These are phyloP conservation scores for Mixornis gularis DNA, from an alignment of 2,113 vertebrate species.

Conservation along the genomic window DNA sequence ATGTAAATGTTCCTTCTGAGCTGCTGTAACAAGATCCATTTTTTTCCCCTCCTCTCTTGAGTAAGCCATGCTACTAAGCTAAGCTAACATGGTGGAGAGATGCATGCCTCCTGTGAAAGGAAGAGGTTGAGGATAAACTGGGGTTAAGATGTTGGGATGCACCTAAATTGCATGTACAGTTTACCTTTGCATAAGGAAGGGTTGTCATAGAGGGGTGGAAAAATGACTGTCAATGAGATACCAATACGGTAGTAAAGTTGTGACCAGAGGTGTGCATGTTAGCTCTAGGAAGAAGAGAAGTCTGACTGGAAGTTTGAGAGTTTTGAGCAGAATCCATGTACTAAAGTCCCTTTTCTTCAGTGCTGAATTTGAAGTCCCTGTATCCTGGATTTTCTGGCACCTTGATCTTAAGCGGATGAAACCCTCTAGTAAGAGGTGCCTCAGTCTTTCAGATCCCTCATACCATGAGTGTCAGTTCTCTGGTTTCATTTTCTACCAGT, in stretches of 20 bases:
- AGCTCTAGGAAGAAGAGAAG: neutral
- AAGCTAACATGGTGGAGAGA: neutral
- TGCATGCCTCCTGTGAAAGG: neutral
- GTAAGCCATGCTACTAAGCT: neutral
- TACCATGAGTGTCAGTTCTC: neutral
- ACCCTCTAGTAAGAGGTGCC: neutral
- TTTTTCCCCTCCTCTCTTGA: neutral
- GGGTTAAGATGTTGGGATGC: neutral
- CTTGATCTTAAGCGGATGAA: neutral
- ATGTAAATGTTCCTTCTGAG: neutral
- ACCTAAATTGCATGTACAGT: neutral
- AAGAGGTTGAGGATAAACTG: neutral
- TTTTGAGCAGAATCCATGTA: neutral
- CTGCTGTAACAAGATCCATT: neutral
- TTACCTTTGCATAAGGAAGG: neutral
- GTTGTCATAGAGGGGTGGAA: neutral
- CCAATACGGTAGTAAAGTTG: accelerated
- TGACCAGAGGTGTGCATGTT: neutral
- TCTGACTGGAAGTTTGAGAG: neutral
- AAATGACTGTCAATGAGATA: neutral
- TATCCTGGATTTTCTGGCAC: neutral
- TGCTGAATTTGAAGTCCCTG: neutral
- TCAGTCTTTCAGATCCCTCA: neutral
- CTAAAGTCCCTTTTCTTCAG: neutral
- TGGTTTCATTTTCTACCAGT: neutral